phyloP scores from a whole-genome alignment of 1,140 invertebrate genomes.

The Lepidotrigona ventralis region DNA sequence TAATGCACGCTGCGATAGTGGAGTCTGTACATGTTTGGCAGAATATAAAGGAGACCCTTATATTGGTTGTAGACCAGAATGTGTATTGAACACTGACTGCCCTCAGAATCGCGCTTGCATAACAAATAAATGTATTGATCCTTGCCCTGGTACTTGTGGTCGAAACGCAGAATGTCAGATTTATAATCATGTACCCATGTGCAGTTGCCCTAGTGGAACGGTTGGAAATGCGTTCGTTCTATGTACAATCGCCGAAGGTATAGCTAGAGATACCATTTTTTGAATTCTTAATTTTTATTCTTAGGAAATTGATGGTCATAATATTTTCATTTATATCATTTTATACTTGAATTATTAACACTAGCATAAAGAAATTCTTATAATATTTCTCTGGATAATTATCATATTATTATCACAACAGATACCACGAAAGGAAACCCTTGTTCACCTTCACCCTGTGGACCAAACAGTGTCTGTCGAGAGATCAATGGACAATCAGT shows the following conservation, averaged over 20 bases:
- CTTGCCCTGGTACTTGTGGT: conserved; percentile 87
- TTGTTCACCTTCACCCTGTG: conserved; percentile 84
- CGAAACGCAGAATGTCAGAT: conserved; percentile 85
- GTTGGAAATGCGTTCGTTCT: conserved; percentile 80
- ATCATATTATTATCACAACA: too few relatives aligned
- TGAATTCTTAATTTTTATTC: too few relatives aligned
- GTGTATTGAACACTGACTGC: conserved; percentile 91
- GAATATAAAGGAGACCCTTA: conserved; percentile 82
- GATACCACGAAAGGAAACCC: neutral
- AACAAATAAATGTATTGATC: conserved; percentile 89
- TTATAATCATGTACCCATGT: conserved; percentile 86
- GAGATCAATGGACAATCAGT: conserved; percentile 80
- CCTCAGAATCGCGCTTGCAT: conserved; percentile 89
- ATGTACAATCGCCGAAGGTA: conserved; percentile 58
- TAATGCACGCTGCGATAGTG: conserved; percentile 81
- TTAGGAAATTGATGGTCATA: too few relatives aligned
- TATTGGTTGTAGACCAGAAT: conserved; percentile 86
- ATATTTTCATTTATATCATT: too few relatives aligned
- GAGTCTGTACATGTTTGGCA: conserved; percentile 87
- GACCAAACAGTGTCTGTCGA: conserved; percentile 81
- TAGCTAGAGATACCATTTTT: too few relatives aligned
- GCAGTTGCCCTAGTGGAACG: conserved; percentile 79
- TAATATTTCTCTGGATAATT: too few relatives aligned
- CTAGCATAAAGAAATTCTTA: too few relatives aligned
- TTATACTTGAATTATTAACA: too few relatives aligned